Evolutionary conservation across 2,113 vertebrate genomes (phyloP).

Genomic region (Verasper variegatus): DNA sequence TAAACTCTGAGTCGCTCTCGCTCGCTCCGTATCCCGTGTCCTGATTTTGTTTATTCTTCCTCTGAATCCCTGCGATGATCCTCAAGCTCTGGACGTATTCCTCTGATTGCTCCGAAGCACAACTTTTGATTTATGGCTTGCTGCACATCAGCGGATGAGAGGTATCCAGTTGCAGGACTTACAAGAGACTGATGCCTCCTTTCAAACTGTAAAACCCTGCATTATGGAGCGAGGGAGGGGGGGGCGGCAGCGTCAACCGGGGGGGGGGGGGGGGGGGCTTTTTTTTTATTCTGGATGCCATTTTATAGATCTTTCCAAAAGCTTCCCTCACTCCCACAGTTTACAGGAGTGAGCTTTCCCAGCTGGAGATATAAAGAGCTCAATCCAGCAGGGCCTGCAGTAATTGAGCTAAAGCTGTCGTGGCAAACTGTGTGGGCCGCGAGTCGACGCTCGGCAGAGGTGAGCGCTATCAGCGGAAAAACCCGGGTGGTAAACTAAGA

Average conservation of each 20-base stretch:
- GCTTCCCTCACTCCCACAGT: conserved; percentile 36
- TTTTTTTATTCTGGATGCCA: conserved; percentile 56
- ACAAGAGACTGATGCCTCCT: conserved; percentile 46
- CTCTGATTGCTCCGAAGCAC: conserved; percentile 19
- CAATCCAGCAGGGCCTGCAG: conserved; percentile 52
- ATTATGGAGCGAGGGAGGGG: conserved; percentile 31
- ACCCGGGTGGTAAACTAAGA: conserved; percentile 56
- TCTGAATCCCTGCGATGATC: conserved; percentile 8
- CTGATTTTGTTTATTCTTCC: conserved; percentile 26
- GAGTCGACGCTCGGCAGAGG: conserved; percentile 52
- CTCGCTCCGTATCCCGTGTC: not conserved
- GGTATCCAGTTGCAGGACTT: conserved; percentile 56
- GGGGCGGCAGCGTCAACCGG: conserved; percentile 10
- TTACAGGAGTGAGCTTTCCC: conserved; percentile 69
- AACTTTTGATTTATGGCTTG: conserved; percentile 46
- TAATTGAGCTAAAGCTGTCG: conserved; percentile 63
- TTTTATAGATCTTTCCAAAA: conserved; percentile 68
- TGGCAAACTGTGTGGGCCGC: conserved; percentile 69
- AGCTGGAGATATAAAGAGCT: conserved; percentile 70
- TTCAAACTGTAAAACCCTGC: conserved; percentile 54
- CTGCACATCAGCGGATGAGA: conserved; percentile 35
- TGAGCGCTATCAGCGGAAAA: conserved; percentile 40
- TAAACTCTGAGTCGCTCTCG: conserved; percentile 2
- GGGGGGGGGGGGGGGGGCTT: not conserved
- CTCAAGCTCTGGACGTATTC: not conserved